Conservation (phyloP, 1,140 invertebrate genomes). For the Cotesia typhae region DNA sequence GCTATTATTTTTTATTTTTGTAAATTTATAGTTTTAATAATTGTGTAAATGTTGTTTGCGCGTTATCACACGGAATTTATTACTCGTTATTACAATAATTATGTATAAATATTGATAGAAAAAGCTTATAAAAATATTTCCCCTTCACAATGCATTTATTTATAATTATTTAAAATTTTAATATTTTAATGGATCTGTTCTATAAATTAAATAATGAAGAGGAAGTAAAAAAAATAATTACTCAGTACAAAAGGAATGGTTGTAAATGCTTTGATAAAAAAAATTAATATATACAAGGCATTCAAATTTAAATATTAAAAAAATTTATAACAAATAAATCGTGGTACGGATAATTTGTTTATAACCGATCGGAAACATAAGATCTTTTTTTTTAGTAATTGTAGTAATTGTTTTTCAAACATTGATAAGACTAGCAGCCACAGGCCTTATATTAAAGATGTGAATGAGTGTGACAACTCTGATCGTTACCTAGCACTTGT, state of each 20-base stretch:
- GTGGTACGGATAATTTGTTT: neutral
- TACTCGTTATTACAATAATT: neutral
- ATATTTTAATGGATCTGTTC: neutral
- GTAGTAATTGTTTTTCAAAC: conserved; percentile 12
- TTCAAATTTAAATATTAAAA: neutral
- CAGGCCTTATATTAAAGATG: conserved; percentile 34
- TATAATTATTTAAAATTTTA: neutral
- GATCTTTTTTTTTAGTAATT: conserved; percentile 18
- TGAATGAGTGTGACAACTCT: conserved; percentile 38
- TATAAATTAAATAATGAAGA: conserved; percentile 8
- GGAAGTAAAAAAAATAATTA: conserved; percentile 16
- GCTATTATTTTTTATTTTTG: neutral
- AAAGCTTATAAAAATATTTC: conserved; percentile 43
- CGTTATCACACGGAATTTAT: too few relatives aligned
- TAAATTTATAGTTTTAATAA: neutral
- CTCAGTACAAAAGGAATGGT: neutral
- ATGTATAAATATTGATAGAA: conserved; percentile 29
- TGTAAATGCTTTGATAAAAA: conserved; percentile 11
- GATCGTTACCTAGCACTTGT: conserved; percentile 37
- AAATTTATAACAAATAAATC: neutral
- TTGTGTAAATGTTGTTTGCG: too few relatives aligned
- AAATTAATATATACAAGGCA: conserved; percentile 16
- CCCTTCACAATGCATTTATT: neutral
- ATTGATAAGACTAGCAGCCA: conserved; percentile 27
- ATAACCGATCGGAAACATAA: conserved; percentile 2